Evolutionary conservation across 1,140 invertebrate genomes (phyloP).

Genomic region (Phenacoccus solenopsis): DNA sequence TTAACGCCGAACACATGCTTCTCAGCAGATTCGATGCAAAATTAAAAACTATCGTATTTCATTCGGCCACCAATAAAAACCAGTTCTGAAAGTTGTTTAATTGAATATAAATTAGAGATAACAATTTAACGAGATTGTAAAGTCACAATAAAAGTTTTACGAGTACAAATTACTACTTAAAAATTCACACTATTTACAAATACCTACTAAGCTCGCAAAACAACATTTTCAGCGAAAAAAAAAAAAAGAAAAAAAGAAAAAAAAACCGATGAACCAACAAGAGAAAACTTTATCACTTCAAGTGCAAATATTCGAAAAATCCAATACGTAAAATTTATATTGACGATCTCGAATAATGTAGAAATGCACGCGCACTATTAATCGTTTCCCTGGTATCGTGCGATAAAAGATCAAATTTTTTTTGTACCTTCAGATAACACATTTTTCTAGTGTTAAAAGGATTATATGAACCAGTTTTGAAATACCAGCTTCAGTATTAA

Average conservation of each 20-base stretch:
- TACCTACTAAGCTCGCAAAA: neutral
- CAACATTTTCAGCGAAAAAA: neutral
- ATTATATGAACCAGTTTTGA: conserved; percentile 8
- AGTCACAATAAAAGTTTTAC: conserved; percentile 8
- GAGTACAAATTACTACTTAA: conserved; percentile 6
- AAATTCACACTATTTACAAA: conserved; percentile 9
- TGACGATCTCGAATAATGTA: too few relatives aligned
- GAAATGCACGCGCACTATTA: neutral
- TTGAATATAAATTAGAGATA: neutral
- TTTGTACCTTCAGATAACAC: neutral
- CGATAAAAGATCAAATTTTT: neutral
- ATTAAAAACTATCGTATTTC: neutral
- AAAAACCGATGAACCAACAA: too few relatives aligned
- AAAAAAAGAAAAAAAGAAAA: too few relatives aligned
- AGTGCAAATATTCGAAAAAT: neutral
- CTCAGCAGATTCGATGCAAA: too few relatives aligned
- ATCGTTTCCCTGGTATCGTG: too few relatives aligned
- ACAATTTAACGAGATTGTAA: conserved; percentile 17
- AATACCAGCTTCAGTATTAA: neutral
- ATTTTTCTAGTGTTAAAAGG: neutral
- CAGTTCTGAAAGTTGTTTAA: neutral
- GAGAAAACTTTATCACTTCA: too few relatives aligned
- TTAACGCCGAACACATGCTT: too few relatives aligned
- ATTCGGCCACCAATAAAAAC: neutral
- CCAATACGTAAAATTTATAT: too few relatives aligned